phyloP scores from a whole-genome alignment of 2,888 invertebrate species.

The Lasioglossum calceatum region DNA sequence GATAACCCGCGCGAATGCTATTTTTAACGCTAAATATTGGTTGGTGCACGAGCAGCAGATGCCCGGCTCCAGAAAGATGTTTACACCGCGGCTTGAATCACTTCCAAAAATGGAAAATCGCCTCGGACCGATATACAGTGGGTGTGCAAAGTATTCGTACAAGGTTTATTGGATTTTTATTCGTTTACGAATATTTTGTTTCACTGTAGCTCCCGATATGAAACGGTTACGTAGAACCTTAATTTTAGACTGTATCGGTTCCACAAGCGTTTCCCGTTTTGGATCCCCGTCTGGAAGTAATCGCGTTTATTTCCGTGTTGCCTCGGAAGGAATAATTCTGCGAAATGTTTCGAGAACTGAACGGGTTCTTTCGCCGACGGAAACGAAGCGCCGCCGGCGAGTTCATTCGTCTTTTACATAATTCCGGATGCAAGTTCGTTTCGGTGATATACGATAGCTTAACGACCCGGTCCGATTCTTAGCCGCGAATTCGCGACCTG shows the following conservation, averaged over 20 bases:
- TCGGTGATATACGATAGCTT: conserved; percentile 69
- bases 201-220: background rate
- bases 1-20: background rate
- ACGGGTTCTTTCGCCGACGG: background rate
- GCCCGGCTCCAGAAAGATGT: background rate
- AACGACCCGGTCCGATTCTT: conserved; percentile 79
- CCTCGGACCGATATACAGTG: too few species aligned
- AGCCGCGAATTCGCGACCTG: conserved; percentile 73
- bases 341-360: background rate
- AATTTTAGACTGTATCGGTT: too few species aligned
- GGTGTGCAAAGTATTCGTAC: too few species aligned
- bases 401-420: conserved; percentile 1
- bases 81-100: background rate
- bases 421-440: conserved; percentile 5
- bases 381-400: background rate
- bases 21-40: background rate
- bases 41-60: background rate
- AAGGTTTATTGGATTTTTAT: too few species aligned
- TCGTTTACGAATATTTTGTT: too few species aligned
- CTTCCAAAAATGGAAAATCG: background rate
- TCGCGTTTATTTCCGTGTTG: background rate
- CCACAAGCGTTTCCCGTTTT: background rate
- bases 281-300: background rate
- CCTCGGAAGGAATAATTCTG: background rate
- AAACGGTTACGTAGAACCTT: background rate